Evolutionary conservation across 2,888 invertebrate species (phyloP).

Genomic region (Aethes cnicana): DNA sequence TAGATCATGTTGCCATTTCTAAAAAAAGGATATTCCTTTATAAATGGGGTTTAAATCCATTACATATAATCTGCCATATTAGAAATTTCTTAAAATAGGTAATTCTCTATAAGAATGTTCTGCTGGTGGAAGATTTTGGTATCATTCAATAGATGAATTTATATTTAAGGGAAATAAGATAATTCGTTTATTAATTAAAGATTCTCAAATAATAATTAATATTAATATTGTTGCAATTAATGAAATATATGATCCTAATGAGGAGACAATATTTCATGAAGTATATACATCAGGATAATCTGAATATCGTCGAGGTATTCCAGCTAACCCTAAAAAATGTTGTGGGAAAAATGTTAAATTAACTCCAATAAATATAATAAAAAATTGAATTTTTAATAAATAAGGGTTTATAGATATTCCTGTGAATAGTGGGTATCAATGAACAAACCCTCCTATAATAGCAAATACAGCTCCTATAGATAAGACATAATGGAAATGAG

Average conservation of each 20-base stretch:
- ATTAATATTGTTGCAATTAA: slow-evolving; percentile 82
- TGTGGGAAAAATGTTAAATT: too few relatives aligned
- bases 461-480: slow-evolving; percentile 91
- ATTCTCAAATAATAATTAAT: slow-evolving; percentile 84
- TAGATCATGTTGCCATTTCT: slow-evolving; percentile 84
- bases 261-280: slow-evolving; percentile 86
- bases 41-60: slow-evolving; percentile 86
- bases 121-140: slow-evolving; percentile 79
- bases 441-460: slow-evolving; percentile 87
- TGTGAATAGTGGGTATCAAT: slow-evolving; percentile 87
- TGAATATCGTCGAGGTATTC: slow-evolving; percentile 89
- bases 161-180: slow-evolving; percentile 73
- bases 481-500: too few relatives aligned
- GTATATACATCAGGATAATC: slow-evolving; percentile 87
- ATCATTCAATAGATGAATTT: slow-evolving; percentile 84
- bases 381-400: too few relatives aligned
- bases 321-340: slow-evolving; percentile 83
- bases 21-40: slow-evolving; percentile 84
- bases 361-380: too few relatives aligned
- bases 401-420: slow-evolving; percentile 83
- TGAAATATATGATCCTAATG: slow-evolving; percentile 86
- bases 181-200: slow-evolving; percentile 77
- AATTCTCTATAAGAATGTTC: slow-evolving; percentile 84
- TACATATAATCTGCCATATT: slow-evolving; percentile 82
- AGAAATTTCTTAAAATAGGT: slow-evolving; percentile 82